phyloP scores from a whole-genome alignment of 2,888 invertebrate genomes.

The Drosophila paramelanica region DNA sequence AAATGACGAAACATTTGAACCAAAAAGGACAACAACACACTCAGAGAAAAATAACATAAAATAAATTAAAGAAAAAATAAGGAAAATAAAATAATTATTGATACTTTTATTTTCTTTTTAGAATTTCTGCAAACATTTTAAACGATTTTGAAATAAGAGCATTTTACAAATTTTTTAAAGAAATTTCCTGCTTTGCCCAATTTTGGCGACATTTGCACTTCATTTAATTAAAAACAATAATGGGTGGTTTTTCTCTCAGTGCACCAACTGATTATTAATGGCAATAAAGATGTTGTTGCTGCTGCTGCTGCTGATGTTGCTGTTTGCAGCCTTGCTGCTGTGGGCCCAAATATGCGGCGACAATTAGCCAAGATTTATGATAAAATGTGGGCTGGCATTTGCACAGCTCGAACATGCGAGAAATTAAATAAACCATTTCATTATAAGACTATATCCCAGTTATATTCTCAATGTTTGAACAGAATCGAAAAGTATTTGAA shows the following conservation, averaged over 20 bases:
- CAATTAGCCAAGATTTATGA: constrained; percentile 60
- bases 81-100: too few species aligned
- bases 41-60: neutral
- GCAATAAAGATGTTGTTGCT: constrained; percentile 66
- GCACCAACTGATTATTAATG: constrained; percentile 30
- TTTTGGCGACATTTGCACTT: too few species aligned
- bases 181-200: too few species aligned
- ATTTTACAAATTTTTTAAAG: too few species aligned
- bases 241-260: neutral
- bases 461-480: too few species aligned
- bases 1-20: constrained; percentile 72
- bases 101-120: too few species aligned
- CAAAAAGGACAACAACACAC: constrained; percentile 60
- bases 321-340: neutral
- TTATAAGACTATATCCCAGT: too few species aligned
- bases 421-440: neutral
- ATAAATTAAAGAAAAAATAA: too few species aligned
- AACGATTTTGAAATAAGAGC: too few species aligned
- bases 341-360: constrained; percentile 22
- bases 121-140: too few species aligned
- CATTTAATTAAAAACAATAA: too few species aligned
- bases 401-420: neutral
- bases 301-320: neutral
- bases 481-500: too few species aligned
- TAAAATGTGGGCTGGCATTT: constrained; percentile 20